phyloP scores from a whole-genome alignment of 1,140 invertebrate species.

The Capitella teleta region DNA sequence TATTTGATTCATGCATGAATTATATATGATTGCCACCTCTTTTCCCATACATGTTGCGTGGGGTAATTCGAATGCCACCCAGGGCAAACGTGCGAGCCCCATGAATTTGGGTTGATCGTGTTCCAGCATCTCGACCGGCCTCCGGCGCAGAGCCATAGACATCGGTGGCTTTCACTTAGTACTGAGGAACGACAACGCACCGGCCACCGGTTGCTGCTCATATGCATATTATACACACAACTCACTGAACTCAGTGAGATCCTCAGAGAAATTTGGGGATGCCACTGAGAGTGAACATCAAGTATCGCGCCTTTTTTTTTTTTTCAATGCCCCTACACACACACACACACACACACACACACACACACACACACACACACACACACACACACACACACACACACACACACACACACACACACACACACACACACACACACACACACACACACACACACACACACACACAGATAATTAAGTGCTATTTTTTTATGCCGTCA shows the following conservation, averaged over 20 bases:
- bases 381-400: not conserved
- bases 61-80: too few relatives aligned
- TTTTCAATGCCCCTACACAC: slow-evolving; percentile 24
- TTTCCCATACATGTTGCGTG: too few relatives aligned
- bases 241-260: not conserved
- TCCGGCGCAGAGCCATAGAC: not conserved
- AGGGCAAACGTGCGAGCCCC: too few relatives aligned
- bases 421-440: not conserved
- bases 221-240: too few relatives aligned
- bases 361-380: not conserved
- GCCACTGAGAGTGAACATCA: not conserved
- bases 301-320: not conserved
- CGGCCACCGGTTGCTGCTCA: too few relatives aligned
- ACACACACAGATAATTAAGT: not conserved
- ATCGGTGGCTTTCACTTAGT: not conserved
- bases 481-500: too few relatives aligned
- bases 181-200: not conserved
- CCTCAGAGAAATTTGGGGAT: not conserved
- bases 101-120: too few relatives aligned
- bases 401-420: not conserved
- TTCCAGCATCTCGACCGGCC: too few relatives aligned
- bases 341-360: not conserved
- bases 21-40: too few relatives aligned
- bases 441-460: not conserved
- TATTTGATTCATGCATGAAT: too few relatives aligned